phyloP scores from a whole-genome alignment of 2,888 invertebrate genomes.

The Eupeodes luniger region DNA sequence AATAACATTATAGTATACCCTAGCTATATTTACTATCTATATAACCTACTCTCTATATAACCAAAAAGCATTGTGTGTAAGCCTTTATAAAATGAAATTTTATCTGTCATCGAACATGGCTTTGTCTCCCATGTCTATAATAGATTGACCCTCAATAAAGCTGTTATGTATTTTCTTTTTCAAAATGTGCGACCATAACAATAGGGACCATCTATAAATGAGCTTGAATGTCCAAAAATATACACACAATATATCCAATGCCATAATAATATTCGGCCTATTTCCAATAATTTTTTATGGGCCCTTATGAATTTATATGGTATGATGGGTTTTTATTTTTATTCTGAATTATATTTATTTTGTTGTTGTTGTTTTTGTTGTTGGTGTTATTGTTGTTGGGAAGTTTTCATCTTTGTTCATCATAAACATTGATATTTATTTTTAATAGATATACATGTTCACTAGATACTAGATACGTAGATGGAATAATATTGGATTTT shows the following conservation, averaged over 20 bases:
- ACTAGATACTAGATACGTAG: neutral
- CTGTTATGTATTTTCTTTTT: slow-evolving; percentile 25
- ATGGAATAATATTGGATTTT: neutral
- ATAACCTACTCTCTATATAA: neutral
- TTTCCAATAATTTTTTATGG: slow-evolving; percentile 47
- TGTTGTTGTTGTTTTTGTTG: slow-evolving; percentile 14
- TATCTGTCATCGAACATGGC: slow-evolving; percentile 38
- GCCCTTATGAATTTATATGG: slow-evolving; percentile 38
- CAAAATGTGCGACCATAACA: slow-evolving; percentile 57
- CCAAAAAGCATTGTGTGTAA: neutral
- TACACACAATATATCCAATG: neutral
- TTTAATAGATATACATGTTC: neutral
- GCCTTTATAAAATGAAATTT: slow-evolving; percentile 6
- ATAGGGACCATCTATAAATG: slow-evolving; percentile 28
- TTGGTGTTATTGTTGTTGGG: neutral
- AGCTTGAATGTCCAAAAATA: slow-evolving; percentile 35
- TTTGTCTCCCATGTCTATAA: slow-evolving; percentile 16
- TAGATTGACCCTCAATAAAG: slow-evolving; percentile 61
- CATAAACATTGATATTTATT: slow-evolving; percentile 55
- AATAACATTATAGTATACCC: slow-evolving; percentile 3
- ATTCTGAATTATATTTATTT: slow-evolving; percentile 7
- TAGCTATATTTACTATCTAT: too few relatives aligned
- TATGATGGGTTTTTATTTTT: slow-evolving; percentile 41
- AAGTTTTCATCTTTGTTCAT: slow-evolving; percentile 25
- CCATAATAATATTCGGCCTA: slow-evolving; percentile 39